Conservation (phyloP, 2,113 vertebrate genomes). For the Dicrurus megarhynchus region DNA sequence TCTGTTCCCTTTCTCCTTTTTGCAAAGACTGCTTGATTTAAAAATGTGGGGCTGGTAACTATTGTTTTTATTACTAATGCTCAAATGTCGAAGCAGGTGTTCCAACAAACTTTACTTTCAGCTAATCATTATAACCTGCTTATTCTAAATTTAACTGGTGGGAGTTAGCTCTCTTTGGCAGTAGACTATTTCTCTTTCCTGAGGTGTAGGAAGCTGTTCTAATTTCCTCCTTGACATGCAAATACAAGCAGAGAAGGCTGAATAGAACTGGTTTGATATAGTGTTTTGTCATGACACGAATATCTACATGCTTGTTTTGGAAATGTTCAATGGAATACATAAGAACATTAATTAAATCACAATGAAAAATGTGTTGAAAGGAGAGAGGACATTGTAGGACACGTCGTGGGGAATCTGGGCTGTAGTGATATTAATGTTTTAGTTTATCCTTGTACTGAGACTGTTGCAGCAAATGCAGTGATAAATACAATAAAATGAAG, state of each 20-base stretch:
- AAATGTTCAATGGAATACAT: background rate
- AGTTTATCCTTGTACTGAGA: background rate
- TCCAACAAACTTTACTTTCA: background rate
- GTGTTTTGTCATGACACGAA: background rate
- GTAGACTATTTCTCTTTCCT: background rate
- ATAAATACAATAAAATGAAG: background rate
- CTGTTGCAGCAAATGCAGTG: background rate
- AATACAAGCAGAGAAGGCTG: background rate
- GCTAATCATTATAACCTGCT: background rate
- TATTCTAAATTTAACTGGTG: background rate
- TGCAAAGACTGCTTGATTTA: constrained; percentile 15
- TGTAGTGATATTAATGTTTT: background rate
- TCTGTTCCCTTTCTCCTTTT: constrained; percentile 42
- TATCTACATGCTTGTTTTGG: background rate
- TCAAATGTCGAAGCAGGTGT: background rate
- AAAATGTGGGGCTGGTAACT: background rate
- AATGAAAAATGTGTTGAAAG: background rate
- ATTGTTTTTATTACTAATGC: background rate
- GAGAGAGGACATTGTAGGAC: background rate
- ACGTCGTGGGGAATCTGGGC: background rate
- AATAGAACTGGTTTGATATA: background rate
- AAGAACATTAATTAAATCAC: background rate
- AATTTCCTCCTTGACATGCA: background rate
- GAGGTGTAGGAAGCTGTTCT: background rate
- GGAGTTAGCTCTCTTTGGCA: background rate